These are phyloP conservation scores for Galeruca laticollis DNA, from an alignment of 2,888 invertebrate species.

Conservation along the genomic window DNA sequence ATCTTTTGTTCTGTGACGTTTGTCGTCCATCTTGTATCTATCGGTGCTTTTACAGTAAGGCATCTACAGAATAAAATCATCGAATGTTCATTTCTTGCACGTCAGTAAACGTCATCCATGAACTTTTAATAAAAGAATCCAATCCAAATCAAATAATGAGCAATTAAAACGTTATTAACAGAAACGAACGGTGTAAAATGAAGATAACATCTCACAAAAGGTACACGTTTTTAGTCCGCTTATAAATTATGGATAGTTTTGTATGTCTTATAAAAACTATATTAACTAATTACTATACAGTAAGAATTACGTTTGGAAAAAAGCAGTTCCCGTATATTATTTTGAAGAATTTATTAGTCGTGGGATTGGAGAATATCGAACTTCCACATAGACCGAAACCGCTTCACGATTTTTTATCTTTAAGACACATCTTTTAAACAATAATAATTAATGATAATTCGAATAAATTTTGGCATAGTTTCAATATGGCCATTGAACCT, in stretches of 20 bases:
- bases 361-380: constrained; percentile 25
- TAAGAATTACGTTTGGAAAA: constrained; percentile 4
- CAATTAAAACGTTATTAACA: not conserved
- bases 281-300: not conserved
- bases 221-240: not conserved
- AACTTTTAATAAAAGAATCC: not conserved
- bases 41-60: not conserved
- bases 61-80: not conserved
- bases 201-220: not conserved
- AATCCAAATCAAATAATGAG: not conserved
- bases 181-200: not conserved
- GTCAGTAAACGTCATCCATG: not conserved
- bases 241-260: not conserved
- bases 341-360: constrained; percentile 17
- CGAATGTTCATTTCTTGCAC: not conserved
- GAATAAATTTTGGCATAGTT: constrained; percentile 9
- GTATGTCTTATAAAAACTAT: not conserved
- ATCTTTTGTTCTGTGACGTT: too few species aligned
- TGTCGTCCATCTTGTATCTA: too few species aligned
- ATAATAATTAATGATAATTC: constrained; percentile 32
- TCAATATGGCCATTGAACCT: constrained; percentile 24
- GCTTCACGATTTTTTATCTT: constrained; percentile 29
- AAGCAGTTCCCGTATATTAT: constrained; percentile 18
- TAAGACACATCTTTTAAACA: constrained; percentile 30
- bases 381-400: constrained; percentile 18